phyloP scores from a whole-genome alignment of 2,888 invertebrate genomes.

The Nesidiocoris tenuis region DNA sequence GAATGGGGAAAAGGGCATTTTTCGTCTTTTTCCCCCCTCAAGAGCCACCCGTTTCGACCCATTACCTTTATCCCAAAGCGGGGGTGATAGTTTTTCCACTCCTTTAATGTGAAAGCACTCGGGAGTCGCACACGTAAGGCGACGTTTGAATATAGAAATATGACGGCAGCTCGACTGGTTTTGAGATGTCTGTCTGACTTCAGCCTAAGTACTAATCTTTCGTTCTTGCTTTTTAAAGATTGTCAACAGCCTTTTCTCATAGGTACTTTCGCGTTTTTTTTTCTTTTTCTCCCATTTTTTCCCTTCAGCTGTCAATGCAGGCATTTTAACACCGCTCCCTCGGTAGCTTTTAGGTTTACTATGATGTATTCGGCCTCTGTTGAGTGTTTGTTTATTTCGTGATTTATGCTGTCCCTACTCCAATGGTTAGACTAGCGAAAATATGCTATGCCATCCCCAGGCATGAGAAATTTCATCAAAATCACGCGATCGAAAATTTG shows the following conservation, averaged over 20 bases:
- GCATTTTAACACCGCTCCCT: conserved; percentile 1
- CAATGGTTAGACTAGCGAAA: no score
- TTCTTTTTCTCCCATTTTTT: neutral
- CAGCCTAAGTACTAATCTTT: conserved; percentile 35
- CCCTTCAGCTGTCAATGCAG: conserved; percentile 13
- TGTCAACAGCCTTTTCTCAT: neutral
- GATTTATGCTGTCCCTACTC: no score
- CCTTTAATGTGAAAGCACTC: conserved; percentile 2
- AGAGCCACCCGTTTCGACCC: conserved; percentile 16
- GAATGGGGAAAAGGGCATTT: neutral
- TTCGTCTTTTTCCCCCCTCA: no score
- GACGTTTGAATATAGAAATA: conserved; percentile 38
- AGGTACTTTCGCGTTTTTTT: neutral
- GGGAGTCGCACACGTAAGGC: neutral
- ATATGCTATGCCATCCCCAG: no score
- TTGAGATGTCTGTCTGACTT: conserved; percentile 11
- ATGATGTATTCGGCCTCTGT: neutral
- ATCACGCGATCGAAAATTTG: no score
- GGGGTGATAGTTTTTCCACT: conserved; percentile 24
- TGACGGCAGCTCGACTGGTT: neutral
- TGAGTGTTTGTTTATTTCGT: no score
- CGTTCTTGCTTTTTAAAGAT: conserved; percentile 12
- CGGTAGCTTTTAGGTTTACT: neutral
- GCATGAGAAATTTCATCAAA: no score
- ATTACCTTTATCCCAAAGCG: conserved; percentile 1